Evolutionary conservation across 1,140 invertebrate genomes (phyloP).

Genomic region (Calliopsis andreniformis): DNA sequence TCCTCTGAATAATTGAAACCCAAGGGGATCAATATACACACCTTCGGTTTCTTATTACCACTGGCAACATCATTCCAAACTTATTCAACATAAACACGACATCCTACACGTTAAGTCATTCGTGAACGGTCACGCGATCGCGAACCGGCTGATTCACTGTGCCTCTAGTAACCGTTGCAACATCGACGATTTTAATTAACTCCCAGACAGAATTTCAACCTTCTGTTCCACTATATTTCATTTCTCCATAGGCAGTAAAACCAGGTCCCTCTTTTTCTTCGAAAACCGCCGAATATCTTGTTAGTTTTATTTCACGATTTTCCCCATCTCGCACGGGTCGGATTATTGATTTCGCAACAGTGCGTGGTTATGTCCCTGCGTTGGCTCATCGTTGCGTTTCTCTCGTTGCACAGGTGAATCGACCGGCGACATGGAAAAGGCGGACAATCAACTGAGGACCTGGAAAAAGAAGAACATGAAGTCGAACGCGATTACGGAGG

Average conservation of each 20-base stretch:
- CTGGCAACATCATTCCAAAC: background rate
- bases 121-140: no score
- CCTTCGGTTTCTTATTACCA: background rate
- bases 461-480: slow-evolving; percentile 67
- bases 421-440: slow-evolving; percentile 70
- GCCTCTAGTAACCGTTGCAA: no score
- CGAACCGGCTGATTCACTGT: slow-evolving; percentile 9
- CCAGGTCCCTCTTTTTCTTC: no score
- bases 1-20: background rate
- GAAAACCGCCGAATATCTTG: no score
- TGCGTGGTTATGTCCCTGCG: background rate
- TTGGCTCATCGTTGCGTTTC: slow-evolving; percentile 6
- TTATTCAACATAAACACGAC: background rate
- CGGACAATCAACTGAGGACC: slow-evolving; percentile 68
- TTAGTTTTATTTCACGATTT: background rate
- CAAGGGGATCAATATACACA: background rate
- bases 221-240: no score
- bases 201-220: no score
- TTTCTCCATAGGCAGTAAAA: no score
- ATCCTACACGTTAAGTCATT: background rate
- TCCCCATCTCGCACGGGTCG: background rate
- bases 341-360: slow-evolving; percentile 13
- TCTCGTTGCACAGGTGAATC: slow-evolving; percentile 28
- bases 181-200: no score
- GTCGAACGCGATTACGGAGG: slow-evolving; percentile 63